These are phyloP conservation scores for Papilio elwesi DNA, from an alignment of 2,888 invertebrate species.

Conservation along the genomic window DNA sequence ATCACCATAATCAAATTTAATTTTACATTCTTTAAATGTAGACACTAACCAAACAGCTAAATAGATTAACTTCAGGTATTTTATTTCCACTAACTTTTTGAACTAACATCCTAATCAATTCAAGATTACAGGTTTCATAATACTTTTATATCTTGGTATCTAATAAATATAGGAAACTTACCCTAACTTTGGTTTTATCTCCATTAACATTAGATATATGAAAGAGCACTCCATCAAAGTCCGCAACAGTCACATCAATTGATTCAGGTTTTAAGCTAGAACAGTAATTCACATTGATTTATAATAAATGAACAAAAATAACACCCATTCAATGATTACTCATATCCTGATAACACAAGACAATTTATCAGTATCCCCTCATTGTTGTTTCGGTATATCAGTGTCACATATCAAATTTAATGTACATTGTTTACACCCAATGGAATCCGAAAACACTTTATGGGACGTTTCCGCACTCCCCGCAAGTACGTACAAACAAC, in stretches of 20 bases:
- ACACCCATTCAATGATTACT: conserved; percentile 47
- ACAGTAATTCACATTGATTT: conserved; percentile 53
- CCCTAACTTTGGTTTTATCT: conserved; percentile 98
- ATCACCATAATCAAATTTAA: too few relatives aligned
- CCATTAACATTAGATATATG: conserved; percentile 98
- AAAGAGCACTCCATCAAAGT: conserved; percentile 99
- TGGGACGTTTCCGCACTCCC: conserved; percentile 74
- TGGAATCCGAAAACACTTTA: conserved; percentile 73
- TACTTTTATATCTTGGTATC: background rate
- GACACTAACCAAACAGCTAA: too few relatives aligned
- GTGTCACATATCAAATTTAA: conserved; percentile 49
- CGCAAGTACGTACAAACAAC: conserved; percentile 68
- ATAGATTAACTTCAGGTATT: too few relatives aligned
- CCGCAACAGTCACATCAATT: conserved; percentile 96
- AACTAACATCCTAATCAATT: too few relatives aligned
- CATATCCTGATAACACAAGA: conserved; percentile 53
- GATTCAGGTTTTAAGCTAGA: conserved; percentile 96
- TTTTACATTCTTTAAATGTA: too few relatives aligned
- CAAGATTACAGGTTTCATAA: too few relatives aligned
- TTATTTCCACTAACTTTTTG: too few relatives aligned
- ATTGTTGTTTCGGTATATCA: conserved; percentile 44
- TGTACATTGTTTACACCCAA: conserved; percentile 66
- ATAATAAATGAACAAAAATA: conserved; percentile 38
- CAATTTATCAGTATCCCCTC: conserved; percentile 44
- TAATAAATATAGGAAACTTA: conserved; percentile 77